These are phyloP conservation scores for Arctopsyche grandis DNA, from an alignment of 1,140 invertebrate genomes.

Conservation along the genomic window DNA sequence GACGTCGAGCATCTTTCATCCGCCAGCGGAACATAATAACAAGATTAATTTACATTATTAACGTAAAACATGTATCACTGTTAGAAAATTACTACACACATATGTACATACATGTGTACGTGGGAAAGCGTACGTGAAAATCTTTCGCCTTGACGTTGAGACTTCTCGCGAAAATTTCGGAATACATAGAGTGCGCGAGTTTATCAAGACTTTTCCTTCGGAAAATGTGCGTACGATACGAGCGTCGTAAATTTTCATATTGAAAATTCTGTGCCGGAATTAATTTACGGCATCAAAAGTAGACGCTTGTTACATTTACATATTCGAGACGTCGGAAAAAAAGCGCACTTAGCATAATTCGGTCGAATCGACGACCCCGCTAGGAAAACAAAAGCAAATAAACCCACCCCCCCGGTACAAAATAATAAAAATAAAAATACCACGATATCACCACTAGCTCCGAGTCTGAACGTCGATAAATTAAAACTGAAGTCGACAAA, in stretches of 20 bases:
- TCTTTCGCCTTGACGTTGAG: background rate
- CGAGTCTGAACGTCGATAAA: background rate
- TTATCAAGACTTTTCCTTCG: slow-evolving; percentile 10
- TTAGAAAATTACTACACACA: too few relatives aligned
- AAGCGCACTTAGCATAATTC: slow-evolving; percentile 30
- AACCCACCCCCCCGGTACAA: background rate
- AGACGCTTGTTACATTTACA: slow-evolving; percentile 40
- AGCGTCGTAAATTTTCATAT: slow-evolving; percentile 22
- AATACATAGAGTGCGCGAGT: background rate
- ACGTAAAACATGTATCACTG: too few relatives aligned
- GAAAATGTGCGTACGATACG: slow-evolving; percentile 16
- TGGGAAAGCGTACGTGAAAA: background rate
- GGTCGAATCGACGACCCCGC: background rate
- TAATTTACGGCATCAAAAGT: slow-evolving; percentile 42
- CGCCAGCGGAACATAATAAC: too few relatives aligned
- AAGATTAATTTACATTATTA: too few relatives aligned
- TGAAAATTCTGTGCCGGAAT: slow-evolving; percentile 31
- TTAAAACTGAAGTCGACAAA: slow-evolving; percentile 1
- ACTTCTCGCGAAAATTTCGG: background rate
- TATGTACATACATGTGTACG: background rate
- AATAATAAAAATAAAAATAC: slow-evolving; percentile 21
- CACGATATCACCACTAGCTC: background rate
- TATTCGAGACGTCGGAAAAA: slow-evolving; percentile 33
- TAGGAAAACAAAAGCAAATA: background rate
- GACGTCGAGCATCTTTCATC: too few relatives aligned